Evolutionary conservation across 1,140 invertebrate genomes (phyloP).

Genomic region (Pseudomyrmex dendroicus): DNA sequence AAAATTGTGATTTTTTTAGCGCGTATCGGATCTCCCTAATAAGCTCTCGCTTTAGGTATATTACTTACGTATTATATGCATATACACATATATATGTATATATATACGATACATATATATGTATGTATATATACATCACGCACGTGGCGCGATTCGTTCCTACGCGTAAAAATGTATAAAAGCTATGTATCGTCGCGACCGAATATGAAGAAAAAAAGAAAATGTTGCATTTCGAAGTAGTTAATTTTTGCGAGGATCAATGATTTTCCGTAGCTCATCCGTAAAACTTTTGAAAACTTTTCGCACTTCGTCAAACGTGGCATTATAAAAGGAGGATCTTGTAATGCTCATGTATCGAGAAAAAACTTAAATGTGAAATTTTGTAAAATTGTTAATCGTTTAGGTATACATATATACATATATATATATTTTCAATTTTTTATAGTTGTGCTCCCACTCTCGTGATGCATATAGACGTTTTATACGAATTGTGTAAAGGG

Average conservation of each 20-base stretch:
- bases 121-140: conserved; percentile 4
- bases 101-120: no score
- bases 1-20: conserved; percentile 42
- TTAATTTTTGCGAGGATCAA: conserved; percentile 20
- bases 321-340: neutral
- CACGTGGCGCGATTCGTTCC: conserved; percentile 72
- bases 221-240: conserved; percentile 20
- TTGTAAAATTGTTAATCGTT: conserved; percentile 48
- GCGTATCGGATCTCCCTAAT: conserved; percentile 1
- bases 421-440: conserved; percentile 32
- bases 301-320: neutral
- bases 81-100: no score
- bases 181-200: conserved; percentile 21
- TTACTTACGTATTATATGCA: conserved; percentile 42
- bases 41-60: conserved; percentile 63
- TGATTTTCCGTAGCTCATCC: no score
- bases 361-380: neutral
- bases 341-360: neutral
- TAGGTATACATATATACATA: no score
- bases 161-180: conserved; percentile 54
- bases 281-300: no score
- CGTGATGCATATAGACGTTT: neutral
- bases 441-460: neutral
- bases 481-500: conserved; percentile 2
- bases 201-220: neutral